These are phyloP conservation scores for Fistularia tabacaria DNA, from an alignment of 2,797 vertebrate genomes.

Conservation along the genomic window DNA sequence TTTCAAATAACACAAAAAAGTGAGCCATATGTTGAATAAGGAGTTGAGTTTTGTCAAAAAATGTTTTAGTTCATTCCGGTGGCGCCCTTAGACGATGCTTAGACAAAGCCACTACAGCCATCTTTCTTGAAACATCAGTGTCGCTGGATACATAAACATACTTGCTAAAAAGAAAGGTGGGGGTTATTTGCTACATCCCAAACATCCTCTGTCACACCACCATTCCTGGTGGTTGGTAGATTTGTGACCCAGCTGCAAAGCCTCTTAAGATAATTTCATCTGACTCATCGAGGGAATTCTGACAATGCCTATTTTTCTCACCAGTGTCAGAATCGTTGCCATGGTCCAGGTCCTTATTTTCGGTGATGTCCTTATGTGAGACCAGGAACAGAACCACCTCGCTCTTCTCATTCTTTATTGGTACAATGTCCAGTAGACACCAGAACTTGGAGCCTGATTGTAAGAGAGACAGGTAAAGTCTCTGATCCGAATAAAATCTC, in stretches of 20 bases:
- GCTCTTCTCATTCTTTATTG: slow-evolving; percentile 83
- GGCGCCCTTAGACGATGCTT: no score
- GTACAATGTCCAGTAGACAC: slow-evolving; percentile 81
- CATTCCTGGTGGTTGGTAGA: not conserved
- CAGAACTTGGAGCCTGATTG: slow-evolving; percentile 76
- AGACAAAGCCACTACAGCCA: no score
- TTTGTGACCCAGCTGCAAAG: slow-evolving; percentile 19
- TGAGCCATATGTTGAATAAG: no score
- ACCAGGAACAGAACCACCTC: slow-evolving; percentile 83
- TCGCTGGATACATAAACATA: no score
- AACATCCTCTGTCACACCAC: no score
- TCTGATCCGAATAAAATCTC: not conserved
- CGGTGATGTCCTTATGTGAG: slow-evolving; percentile 82
- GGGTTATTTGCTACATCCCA: no score
- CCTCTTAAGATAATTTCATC: slow-evolving; percentile 16
- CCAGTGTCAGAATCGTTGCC: slow-evolving; percentile 66
- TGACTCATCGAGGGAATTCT: slow-evolving; percentile 19
- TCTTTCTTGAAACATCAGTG: no score
- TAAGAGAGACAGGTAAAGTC: not conserved
- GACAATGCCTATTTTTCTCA: slow-evolving; percentile 41
- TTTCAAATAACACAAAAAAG: no score
- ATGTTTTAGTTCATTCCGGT: no score
- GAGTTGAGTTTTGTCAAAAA: no score
- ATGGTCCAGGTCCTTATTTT: slow-evolving; percentile 72
- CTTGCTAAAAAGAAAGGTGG: no score